phyloP scores from a whole-genome alignment of 2,797 vertebrate species.

The Poliocrania exsul region DNA sequence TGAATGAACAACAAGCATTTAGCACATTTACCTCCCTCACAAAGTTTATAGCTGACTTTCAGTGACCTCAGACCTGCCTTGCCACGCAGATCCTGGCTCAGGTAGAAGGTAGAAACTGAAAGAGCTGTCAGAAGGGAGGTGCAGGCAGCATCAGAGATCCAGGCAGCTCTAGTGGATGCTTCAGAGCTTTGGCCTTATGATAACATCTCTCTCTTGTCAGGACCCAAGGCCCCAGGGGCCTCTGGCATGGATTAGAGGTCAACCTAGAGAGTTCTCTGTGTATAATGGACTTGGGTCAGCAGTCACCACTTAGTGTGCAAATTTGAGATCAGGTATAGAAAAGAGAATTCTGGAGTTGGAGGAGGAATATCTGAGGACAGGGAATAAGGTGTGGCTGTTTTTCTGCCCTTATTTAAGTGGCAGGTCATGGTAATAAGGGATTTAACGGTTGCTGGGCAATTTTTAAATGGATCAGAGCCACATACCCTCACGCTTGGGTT shows the following conservation, averaged over 20 bases:
- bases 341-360: background rate
- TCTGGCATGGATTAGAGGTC: background rate
- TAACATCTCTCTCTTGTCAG: background rate
- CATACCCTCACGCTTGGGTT: background rate
- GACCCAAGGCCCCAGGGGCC: background rate
- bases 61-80: background rate
- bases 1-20: background rate
- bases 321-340: background rate
- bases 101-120: background rate
- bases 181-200: background rate
- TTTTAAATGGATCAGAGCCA: background rate
- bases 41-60: background rate
- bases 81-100: background rate
- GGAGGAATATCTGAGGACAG: background rate
- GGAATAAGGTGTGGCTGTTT: background rate
- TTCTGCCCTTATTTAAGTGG: background rate
- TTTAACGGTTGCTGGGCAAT: background rate
- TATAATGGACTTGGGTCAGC: background rate
- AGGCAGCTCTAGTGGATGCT: background rate
- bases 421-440: background rate
- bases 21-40: background rate
- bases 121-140: background rate
- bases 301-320: background rate
- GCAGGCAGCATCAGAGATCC: background rate
- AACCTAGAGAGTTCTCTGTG: background rate